A percentile compares a stretch with the other conserved stretches of the same genome.
Conservation (phyloP, 1,140 invertebrate genomes). For the Drosophila mauritiana region DNA sequence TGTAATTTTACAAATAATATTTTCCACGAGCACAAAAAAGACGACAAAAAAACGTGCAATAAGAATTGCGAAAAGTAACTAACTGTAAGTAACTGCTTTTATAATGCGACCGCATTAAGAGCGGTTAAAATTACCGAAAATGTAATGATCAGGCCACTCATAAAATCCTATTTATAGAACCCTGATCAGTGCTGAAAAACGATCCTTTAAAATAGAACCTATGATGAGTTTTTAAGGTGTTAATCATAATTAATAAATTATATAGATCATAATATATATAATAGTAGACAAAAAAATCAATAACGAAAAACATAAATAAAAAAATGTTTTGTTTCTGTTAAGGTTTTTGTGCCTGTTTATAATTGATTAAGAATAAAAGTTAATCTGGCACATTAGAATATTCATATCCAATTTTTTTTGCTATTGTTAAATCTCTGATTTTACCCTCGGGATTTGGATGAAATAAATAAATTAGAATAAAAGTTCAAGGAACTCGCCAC, state of each 20-base stretch:
- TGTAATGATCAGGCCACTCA: not conserved
- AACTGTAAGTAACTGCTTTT: slow-evolving; percentile 23
- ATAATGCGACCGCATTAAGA: slow-evolving; percentile 12
- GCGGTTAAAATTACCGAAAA: not conserved
- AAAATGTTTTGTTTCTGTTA: no score
- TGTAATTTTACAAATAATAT: slow-evolving; percentile 1
- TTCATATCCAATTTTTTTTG: not conserved
- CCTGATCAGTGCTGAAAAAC: not conserved
- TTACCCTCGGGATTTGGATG: slow-evolving; percentile 22
- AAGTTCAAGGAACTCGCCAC: slow-evolving; percentile 42
- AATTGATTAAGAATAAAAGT: no score
- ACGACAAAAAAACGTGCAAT: slow-evolving; percentile 13
- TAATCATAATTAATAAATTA: not conserved
- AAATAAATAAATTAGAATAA: slow-evolving; percentile 32
- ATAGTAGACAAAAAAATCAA: no score
- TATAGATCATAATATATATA: not conserved
- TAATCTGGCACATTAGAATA: not conserved
- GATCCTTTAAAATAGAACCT: not conserved
- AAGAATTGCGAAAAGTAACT: slow-evolving; percentile 1
- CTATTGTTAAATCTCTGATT: slow-evolving; percentile 7
- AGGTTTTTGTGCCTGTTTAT: no score
- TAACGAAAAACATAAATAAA: no score
- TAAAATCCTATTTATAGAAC: not conserved
- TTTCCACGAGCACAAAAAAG: slow-evolving; percentile 13
- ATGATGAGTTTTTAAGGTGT: not conserved